These are phyloP conservation scores for Prietella phreatophila DNA, from an alignment of 2,113 vertebrate species.

Conservation along the genomic window DNA sequence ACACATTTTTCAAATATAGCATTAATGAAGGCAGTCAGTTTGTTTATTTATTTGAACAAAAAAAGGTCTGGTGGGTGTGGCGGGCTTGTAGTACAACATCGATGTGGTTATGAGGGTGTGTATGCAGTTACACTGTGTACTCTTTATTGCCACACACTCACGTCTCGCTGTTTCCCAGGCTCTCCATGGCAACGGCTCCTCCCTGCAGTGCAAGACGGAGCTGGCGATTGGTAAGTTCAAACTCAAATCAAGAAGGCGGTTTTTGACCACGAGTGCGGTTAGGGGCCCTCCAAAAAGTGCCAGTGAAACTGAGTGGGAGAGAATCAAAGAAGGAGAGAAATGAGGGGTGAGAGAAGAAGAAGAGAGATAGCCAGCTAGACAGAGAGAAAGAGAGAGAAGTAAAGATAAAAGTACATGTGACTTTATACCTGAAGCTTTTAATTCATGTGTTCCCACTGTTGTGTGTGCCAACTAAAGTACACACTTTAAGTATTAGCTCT, in stretches of 20 bases:
- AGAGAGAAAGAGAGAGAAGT: not conserved
- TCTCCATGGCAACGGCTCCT: conserved; percentile 78
- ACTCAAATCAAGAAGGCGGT: conserved; percentile 50
- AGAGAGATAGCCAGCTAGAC: not conserved
- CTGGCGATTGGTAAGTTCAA: conserved; percentile 84
- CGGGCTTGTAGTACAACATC: not conserved
- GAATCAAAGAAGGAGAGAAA: not conserved
- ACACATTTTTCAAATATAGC: not conserved
- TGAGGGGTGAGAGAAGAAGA: not conserved
- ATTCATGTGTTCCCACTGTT: not conserved
- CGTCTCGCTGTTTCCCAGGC: conserved; percentile 52
- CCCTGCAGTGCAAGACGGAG: conserved; percentile 59
- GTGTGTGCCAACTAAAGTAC: not conserved
- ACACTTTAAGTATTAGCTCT: not conserved
- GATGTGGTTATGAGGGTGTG: conserved; percentile 14
- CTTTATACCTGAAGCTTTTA: not conserved
- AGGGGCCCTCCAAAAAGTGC: conserved; percentile 12
- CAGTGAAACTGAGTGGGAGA: conserved; percentile 32
- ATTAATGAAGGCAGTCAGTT: not conserved
- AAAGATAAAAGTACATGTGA: not conserved
- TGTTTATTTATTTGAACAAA: not conserved
- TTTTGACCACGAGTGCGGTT: conserved; percentile 38
- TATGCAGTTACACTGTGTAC: not conserved
- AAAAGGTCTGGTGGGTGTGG: not conserved
- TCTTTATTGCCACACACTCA: conserved; percentile 30